These are phyloP conservation scores for Dugesia japonica DNA, from an alignment of 2,888 invertebrate species.

Conservation along the genomic window DNA sequence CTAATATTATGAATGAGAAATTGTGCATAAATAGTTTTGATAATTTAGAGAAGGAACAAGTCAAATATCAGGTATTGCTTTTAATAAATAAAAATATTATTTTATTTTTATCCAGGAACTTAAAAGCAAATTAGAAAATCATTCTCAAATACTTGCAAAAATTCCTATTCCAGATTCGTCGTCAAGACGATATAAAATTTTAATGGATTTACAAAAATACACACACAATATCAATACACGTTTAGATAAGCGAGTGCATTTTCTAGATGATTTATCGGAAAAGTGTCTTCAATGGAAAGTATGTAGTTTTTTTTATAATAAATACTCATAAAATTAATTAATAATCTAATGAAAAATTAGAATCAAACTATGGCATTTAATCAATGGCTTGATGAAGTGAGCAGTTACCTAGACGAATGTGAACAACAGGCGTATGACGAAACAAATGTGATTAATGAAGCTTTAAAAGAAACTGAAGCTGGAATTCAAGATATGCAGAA, in stretches of 20 bases:
- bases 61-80: background rate
- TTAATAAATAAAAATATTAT: background rate
- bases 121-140: background rate
- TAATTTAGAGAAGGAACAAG: background rate
- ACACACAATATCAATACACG: background rate
- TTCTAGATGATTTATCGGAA: background rate
- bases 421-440: constrained; percentile 15
- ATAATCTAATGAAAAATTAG: constrained; percentile 22
- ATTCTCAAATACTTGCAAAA: background rate
- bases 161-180: background rate
- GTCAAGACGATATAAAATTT: background rate
- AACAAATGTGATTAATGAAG: background rate
- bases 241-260: background rate
- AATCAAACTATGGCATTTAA: background rate
- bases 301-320: background rate
- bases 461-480: constrained; percentile 24
- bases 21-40: background rate
- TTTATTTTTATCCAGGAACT: background rate
- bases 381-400: constrained; percentile 29
- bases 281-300: background rate
- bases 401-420: constrained; percentile 22
- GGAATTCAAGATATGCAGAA: constrained; percentile 29
- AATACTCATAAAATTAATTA: background rate
- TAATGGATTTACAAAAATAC: background rate
- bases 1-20: background rate